Base-by-base conservation (phyloP, 2,888 invertebrate species). In the Callosobruchus maculatus region DNA sequence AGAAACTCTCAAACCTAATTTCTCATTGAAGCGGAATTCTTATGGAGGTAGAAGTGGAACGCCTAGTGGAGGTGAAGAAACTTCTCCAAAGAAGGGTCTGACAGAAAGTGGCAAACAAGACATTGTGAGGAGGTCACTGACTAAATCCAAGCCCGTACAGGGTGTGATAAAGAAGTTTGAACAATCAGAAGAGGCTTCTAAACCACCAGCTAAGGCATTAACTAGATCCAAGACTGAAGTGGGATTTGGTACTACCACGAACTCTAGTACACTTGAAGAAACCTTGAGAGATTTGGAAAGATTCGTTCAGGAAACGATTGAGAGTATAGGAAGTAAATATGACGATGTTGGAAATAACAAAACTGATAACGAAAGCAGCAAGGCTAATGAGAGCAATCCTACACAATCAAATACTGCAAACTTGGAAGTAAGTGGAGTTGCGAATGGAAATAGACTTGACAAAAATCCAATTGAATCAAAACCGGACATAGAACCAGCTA, bases 201-300 rank as follows among this genome's bases (percentile, higher is more conserved):
- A 77, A 70, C 30, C 75, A 21, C 68, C 73, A 67, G 30, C 69
- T 22, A 73, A 73, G 68, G 74, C 66, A 67, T 74, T 22, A 13
- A 71, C n/a, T 2, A 71, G 72, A 30, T 68, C 73, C 0, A 68
- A 71, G 31, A 71, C 4, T 67, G 22, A 73, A 21, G 22, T 21
- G 13, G 22, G 68, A 21, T 68, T 68, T 68, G 21, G 20, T 30
- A n/a, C 70, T 18, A n/a, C 20, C 0, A 74, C 71, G 21, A 72
- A 70, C 22, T 21, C 68, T n/a, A 7, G 69, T 71, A 71, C 72
- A 69, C 80, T 80, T 49, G 78, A 80, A 71, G 77, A 78, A 68
- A 77, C 80, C 20, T 74, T 83, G 7, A 77, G 80, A 74, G 82
- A 84, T 77, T 80, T 83, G 68, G 82, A 83, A 75, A 80, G 80